A percentile compares a stretch with the other conserved stretches of the same genome.
Evolutionary conservation across 2,113 vertebrate genomes (phyloP).

Genomic region (Anoplopoma fimbria): DNA sequence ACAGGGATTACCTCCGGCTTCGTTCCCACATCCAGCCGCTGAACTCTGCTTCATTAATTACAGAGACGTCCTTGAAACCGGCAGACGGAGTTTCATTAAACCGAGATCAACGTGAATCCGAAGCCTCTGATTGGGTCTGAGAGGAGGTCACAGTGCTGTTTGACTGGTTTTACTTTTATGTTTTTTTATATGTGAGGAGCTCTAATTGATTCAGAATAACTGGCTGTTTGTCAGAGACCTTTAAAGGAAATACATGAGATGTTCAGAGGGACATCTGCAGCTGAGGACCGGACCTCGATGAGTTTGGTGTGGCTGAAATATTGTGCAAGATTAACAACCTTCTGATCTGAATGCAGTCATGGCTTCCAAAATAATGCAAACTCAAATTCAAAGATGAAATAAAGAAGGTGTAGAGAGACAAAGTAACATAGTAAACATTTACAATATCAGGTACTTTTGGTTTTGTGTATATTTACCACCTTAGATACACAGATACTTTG

Average conservation of each 20-base stretch:
- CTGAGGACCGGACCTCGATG: too few relatives aligned
- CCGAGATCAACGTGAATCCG: constrained; percentile 25
- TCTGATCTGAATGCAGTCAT: too few relatives aligned
- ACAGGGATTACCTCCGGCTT: constrained; percentile 53
- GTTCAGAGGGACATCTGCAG: too few relatives aligned
- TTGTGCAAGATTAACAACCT: too few relatives aligned
- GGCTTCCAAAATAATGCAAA: too few relatives aligned
- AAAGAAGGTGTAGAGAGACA: not conserved
- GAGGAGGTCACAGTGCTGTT: not conserved
- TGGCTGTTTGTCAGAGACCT: not conserved
- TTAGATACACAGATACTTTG: too few relatives aligned
- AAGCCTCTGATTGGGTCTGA: not conserved
- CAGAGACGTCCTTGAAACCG: constrained; percentile 24
- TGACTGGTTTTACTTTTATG: not conserved
- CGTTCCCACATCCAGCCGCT: constrained; percentile 52
- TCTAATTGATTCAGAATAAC: not conserved
- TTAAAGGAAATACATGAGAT: not conserved
- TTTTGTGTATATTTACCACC: too few relatives aligned
- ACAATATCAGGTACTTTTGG: too few relatives aligned
- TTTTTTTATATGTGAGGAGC: not conserved
- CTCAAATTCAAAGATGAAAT: too few relatives aligned
- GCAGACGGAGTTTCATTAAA: constrained; percentile 48
- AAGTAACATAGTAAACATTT: too few relatives aligned
- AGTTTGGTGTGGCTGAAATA: too few relatives aligned
- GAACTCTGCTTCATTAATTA: constrained; percentile 20